Percentiles rank a stretch among this genome's conserved stretches.
Conservation (phyloP, 2,888 invertebrate species). For the Willowsia nigromaculata region DNA sequence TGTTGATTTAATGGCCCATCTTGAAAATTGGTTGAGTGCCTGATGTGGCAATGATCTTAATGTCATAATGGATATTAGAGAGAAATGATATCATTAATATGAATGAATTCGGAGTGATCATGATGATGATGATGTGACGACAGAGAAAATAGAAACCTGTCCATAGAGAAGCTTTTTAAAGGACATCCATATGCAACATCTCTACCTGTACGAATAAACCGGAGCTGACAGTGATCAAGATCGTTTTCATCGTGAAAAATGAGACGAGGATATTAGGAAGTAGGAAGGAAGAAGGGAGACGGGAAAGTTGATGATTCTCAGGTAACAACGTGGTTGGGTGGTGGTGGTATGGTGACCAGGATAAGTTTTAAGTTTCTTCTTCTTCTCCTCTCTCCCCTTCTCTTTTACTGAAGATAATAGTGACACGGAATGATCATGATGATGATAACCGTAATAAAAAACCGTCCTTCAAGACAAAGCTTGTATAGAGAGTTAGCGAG, state of each 20-base stretch:
- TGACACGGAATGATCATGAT: background rate
- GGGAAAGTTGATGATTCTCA: background rate
- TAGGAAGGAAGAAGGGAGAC: background rate
- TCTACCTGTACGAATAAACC: background rate
- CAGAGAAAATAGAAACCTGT: background rate
- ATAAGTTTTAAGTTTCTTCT: slow-evolving; percentile 23
- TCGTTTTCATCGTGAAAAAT: background rate
- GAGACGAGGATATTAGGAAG: background rate
- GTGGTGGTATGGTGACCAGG: too few relatives aligned
- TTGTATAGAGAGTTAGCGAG: background rate
- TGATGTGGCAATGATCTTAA: background rate
- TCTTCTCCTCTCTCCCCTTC: background rate
- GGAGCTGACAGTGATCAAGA: background rate
- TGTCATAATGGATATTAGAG: background rate
- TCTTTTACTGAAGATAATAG: background rate
- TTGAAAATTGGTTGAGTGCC: background rate
- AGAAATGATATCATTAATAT: background rate
- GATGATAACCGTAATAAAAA: background rate
- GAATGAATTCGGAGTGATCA: background rate
- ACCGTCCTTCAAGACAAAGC: background rate
- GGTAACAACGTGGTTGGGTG: background rate
- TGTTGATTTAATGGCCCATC: too few relatives aligned
- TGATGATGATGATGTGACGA: background rate
- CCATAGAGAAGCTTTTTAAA: background rate
- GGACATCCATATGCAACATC: background rate